Percentiles rank a stretch among this genome's conserved stretches.
Evolutionary conservation across 1,140 invertebrate species (phyloP).

Genomic region (Zaprionus ghesquierei): DNA sequence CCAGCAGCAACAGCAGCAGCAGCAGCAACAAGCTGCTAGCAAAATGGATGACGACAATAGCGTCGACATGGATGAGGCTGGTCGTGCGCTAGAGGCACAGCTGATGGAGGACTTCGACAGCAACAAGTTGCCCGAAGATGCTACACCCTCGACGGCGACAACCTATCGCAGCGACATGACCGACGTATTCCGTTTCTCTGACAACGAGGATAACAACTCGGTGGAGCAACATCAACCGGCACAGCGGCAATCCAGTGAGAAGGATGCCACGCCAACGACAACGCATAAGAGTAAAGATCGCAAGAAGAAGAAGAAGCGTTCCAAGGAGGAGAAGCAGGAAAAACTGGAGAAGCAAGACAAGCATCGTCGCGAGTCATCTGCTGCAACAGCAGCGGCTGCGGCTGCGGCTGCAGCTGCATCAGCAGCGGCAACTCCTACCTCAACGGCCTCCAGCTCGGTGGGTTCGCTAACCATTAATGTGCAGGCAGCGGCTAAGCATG

Average conservation of each 20-base stretch:
- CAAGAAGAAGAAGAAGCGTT: slow-evolving; percentile 92
- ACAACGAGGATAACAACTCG: slow-evolving; percentile 83
- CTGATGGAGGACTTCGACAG: slow-evolving; percentile 86
- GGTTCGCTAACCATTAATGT: slow-evolving; percentile 74
- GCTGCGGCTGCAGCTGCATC: slow-evolving; percentile 52
- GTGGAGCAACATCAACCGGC: slow-evolving; percentile 33
- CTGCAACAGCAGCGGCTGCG: slow-evolving; percentile 36
- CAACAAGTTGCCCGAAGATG: slow-evolving; percentile 69
- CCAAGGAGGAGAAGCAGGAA: slow-evolving; percentile 89
- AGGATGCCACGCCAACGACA: slow-evolving; percentile 16
- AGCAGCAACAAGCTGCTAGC: slow-evolving; percentile 58
- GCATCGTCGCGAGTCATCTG: slow-evolving; percentile 85
- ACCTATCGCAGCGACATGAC: slow-evolving; percentile 80
- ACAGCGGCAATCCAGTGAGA: slow-evolving; percentile 35
- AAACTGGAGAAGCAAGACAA: slow-evolving; percentile 84
- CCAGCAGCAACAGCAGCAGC: slow-evolving; percentile 36
- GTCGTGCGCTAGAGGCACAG: slow-evolving; percentile 90
- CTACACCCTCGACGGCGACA: slow-evolving; percentile 74
- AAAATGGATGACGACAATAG: slow-evolving; percentile 88
- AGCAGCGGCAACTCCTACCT: neutral
- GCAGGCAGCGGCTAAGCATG: slow-evolving; percentile 64
- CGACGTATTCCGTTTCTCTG: slow-evolving; percentile 82
- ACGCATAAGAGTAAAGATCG: slow-evolving; percentile 87
- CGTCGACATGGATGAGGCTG: slow-evolving; percentile 90
- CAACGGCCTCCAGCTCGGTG: slow-evolving; percentile 12